Base-by-base conservation (phyloP, 2,888 invertebrate species). In the Coenonympha arcania region DNA sequence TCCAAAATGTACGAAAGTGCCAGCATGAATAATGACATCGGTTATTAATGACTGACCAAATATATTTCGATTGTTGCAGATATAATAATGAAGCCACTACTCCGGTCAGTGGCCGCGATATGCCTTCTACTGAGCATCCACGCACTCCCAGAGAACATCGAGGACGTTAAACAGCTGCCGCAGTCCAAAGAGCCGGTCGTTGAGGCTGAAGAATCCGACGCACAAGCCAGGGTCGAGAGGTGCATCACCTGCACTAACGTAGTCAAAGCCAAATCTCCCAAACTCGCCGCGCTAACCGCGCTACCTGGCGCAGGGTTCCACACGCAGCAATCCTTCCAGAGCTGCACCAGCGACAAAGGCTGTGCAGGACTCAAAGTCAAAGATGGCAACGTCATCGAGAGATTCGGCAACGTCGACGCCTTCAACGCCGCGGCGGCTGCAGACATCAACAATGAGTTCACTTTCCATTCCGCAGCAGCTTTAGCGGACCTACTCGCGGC, bases 321-420 rank as follows among this genome's bases (percentile, higher is more conserved):
- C 60, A 76, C 79, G 0, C 82, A 85, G 41, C 73, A 82, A 46
- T 75, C 81, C 0, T 86, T 74, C 58, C 80, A 87, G 66, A 72
- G 77, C 13, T 87, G 87, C 55, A 74, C 83, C 0, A 68, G 73
- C 1, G 82, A 76, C 0, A 83, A 80, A 56, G 87, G 87, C 0
- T 87, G 87, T 44, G 86, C 84, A 5, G 86, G 87, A 0, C 60
- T 87, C 2, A 86, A 87, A 62, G 70, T 84, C 0, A 86, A 87
- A 61, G 86, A 87, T 22, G 86, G 87, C 1, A 66, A 69, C 48
- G 69, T 87, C 0, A 54, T 85, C 0, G 71, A 87, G 48, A 73
- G 68, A 41, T 87, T 76, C 50, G 87, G 87, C 1, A 79, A 86
- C 58, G 54, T 68, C 0, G 77, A 84, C 6, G 72, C 81, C 0